These are phyloP conservation scores for Lasioglossum calceatum DNA, from an alignment of 2,888 invertebrate genomes.

Conservation along the genomic window DNA sequence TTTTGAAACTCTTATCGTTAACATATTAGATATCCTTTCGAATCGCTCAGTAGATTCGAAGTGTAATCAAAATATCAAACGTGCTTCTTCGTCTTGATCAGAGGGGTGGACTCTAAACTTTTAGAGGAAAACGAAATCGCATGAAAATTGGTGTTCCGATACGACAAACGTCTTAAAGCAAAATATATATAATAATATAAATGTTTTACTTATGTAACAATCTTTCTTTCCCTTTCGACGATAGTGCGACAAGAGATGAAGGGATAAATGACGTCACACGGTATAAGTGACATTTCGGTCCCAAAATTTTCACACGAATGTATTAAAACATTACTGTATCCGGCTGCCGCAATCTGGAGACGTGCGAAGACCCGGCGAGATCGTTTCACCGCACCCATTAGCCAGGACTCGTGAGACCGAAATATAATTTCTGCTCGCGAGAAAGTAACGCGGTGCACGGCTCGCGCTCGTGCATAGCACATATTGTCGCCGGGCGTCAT, in stretches of 20 bases:
- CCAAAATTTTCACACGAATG: too few relatives aligned
- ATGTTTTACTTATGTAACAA: too few relatives aligned
- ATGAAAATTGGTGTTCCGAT: too few relatives aligned
- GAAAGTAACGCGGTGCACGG: slow-evolving; percentile 41
- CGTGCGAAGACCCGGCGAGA: slow-evolving; percentile 22
- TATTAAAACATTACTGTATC: too few relatives aligned
- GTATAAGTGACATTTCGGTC: too few relatives aligned
- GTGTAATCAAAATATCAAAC: neutral
- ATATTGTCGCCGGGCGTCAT: slow-evolving; percentile 31
- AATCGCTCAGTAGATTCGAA: neutral
- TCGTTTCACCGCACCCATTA: slow-evolving; percentile 53
- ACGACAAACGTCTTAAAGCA: too few relatives aligned
- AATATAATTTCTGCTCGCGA: slow-evolving; percentile 47
- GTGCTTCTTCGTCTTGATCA: neutral
- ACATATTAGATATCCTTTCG: neutral
- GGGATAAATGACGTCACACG: too few relatives aligned
- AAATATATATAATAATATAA: too few relatives aligned
- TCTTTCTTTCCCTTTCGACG: too few relatives aligned
- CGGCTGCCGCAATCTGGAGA: neutral
- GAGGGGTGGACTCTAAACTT: neutral
- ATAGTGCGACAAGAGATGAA: too few relatives aligned
- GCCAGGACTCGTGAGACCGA: slow-evolving; percentile 3
- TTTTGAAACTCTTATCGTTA: too few relatives aligned
- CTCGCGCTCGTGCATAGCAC: neutral
- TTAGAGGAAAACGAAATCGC: neutral